Evolutionary conservation across 2,797 vertebrate species (phyloP).

Genomic region (Synaphobranchus kaupii): DNA sequence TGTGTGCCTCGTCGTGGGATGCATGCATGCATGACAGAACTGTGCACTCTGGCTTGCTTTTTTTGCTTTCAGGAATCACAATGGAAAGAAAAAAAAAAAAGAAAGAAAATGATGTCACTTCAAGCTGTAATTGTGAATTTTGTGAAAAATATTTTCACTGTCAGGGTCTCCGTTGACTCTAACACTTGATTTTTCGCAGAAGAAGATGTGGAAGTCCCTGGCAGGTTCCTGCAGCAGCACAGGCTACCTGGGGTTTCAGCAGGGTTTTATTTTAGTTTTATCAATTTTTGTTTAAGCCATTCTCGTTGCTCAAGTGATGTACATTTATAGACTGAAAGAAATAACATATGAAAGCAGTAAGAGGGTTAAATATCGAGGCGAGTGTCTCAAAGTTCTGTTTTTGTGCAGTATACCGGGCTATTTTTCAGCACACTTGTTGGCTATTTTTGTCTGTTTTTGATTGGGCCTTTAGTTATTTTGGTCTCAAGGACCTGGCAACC

Average conservation of each 20-base stretch:
- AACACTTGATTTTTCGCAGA: background rate
- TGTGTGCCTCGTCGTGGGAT: background rate
- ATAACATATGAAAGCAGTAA: background rate
- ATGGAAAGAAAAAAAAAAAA: background rate
- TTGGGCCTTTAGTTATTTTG: conserved; percentile 22
- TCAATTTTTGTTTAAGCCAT: background rate
- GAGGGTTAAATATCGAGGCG: background rate
- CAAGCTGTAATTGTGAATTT: background rate
- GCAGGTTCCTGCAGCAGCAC: background rate
- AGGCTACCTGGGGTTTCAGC: background rate
- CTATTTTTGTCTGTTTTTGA: conserved; percentile 22
- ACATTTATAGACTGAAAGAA: background rate
- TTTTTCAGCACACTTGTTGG: conserved; percentile 8
- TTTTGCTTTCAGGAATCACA: background rate
- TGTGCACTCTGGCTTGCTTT: background rate
- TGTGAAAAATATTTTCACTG: too few relatives aligned
- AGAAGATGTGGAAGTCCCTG: background rate
- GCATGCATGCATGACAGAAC: background rate
- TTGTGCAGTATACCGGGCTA: background rate
- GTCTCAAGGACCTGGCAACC: conserved; percentile 17
- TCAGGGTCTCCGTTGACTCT: too few relatives aligned
- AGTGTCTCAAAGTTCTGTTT: background rate
- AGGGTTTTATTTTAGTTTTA: background rate
- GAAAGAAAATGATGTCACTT: background rate
- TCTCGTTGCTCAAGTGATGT: background rate